Base-by-base conservation (phyloP, 2,888 invertebrate genomes). In the Plagiodera versicolora region DNA sequence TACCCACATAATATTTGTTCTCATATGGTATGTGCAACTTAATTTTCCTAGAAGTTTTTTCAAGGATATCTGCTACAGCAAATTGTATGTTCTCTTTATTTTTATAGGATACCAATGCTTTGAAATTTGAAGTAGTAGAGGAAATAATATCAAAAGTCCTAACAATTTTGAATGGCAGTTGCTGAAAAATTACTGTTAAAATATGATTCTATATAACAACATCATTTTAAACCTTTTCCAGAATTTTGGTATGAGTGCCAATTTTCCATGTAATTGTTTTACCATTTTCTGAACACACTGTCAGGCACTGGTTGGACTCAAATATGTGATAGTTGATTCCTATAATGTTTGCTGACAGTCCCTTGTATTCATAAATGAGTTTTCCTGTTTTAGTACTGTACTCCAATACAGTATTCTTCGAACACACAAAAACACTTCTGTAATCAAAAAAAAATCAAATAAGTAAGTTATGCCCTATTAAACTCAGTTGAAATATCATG, bases 321-420 rank as follows among this genome's bases (percentile, higher is more conserved):
- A 71, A 62, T 28, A 65, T 74, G 63, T 83, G 81, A 49, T 83
- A 71, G 55, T 81, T 77, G 67, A 87, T 81, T 28, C 84, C 84
- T 30, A 85, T 81, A n/a, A 85, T 80, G 66, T 79, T 75, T 5
- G 81, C 75, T 16, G 76, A 77, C 17, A 85, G 81, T 19, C 85
- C 85, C 63, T 82, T 82, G 53, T 87, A 84, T 67, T 85, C 83
- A 56, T 82, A 80, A 1, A 87, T 79, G 65, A 85, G 81, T 71
- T 88, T 87, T 0, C 88, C 89, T 1, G 90, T 90, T 70, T 81
- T 80, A 0, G 85, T 83, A 69, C 85, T 88, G 72, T 86, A 90
- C 0, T 87, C 84, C 68, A 86, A 83, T 6, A 91, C 81, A 3
- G 81, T 74, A 65, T 85, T 82, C 45, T 84, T 85, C 76, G 84